These are phyloP conservation scores for Coelopa pilipes DNA, from an alignment of 2,888 invertebrate genomes.

Conservation along the genomic window DNA sequence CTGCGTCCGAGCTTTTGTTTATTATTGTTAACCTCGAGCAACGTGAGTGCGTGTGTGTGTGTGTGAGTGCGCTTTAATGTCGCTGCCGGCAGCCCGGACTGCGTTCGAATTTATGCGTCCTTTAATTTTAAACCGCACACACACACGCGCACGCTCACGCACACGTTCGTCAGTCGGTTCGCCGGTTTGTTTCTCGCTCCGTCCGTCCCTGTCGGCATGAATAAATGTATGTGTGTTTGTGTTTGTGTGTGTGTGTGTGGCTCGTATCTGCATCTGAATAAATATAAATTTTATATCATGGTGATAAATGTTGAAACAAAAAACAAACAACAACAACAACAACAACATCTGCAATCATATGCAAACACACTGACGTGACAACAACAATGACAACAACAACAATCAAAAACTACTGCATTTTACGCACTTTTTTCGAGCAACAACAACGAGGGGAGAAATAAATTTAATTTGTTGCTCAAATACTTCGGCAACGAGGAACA, in stretches of 20 bases:
- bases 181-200: neutral
- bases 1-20: constrained; percentile 18
- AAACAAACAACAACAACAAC: neutral
- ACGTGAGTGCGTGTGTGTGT: constrained; percentile 11
- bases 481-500: constrained; percentile 11
- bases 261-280: constrained; percentile 5
- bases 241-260: constrained; percentile 9
- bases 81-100: constrained; percentile 33
- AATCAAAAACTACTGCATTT: neutral
- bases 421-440: constrained; percentile 18
- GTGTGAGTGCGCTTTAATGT: constrained; percentile 11
- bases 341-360: too few relatives aligned
- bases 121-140: constrained; percentile 38
- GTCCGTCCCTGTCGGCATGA: neutral
- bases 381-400: too few relatives aligned
- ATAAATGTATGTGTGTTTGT: neutral
- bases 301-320: constrained; percentile 32
- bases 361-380: too few relatives aligned
- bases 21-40: constrained; percentile 24
- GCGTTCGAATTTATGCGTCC: constrained; percentile 42
- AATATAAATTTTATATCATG: constrained; percentile 32
- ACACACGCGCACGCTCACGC: constrained; percentile 25
- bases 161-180: constrained; percentile 18
- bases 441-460: neutral
- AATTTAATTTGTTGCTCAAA: constrained; percentile 25